These are phyloP conservation scores for Myxocyprinus asiaticus DNA, from an alignment of 2,113 vertebrate genomes.

Conservation along the genomic window DNA sequence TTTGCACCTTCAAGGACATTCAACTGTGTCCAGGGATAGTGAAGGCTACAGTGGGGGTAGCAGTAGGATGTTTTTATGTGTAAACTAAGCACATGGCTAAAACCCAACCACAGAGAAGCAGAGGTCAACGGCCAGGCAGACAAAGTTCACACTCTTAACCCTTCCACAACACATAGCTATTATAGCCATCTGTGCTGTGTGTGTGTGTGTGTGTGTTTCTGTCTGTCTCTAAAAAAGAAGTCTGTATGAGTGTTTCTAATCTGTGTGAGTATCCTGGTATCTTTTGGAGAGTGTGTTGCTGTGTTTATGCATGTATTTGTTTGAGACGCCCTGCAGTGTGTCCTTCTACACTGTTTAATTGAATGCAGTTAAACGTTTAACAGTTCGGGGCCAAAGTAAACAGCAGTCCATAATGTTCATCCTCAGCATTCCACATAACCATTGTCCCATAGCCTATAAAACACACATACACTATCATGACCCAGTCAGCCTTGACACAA, in stretches of 20 bases:
- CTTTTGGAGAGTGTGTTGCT: background rate
- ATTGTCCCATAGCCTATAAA: conserved; percentile 35
- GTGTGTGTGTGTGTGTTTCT: conserved; percentile 15
- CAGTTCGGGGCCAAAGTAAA: conserved; percentile 74
- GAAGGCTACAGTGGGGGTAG: conserved; percentile 50
- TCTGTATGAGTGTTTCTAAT: background rate
- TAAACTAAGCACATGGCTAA: conserved; percentile 41
- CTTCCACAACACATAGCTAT: conserved; percentile 23
- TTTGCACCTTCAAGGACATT: conserved; percentile 70
- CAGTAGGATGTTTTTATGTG: conserved; percentile 38
- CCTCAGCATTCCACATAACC: conserved; percentile 72
- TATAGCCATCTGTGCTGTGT: conserved; percentile 23
- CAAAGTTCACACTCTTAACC: conserved; percentile 23
- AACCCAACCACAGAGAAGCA: conserved; percentile 34
- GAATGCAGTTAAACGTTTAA: conserved; percentile 78
- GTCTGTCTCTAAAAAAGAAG: conserved; percentile 31
- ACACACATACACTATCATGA: conserved; percentile 30
- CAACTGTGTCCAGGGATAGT: conserved; percentile 63
- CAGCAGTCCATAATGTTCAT: conserved; percentile 77
- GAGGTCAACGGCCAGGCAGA: conserved; percentile 38
- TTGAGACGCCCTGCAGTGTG: conserved; percentile 72
- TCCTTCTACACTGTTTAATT: conserved; percentile 75
- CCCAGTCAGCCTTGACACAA: background rate
- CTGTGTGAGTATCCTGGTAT: background rate
- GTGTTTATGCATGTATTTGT: background rate